Evolutionary conservation across 1,140 invertebrate genomes (phyloP), one percentile per base, ranked within the genome.

Genomic region (Macrotrachela quadricornifera): DNA sequence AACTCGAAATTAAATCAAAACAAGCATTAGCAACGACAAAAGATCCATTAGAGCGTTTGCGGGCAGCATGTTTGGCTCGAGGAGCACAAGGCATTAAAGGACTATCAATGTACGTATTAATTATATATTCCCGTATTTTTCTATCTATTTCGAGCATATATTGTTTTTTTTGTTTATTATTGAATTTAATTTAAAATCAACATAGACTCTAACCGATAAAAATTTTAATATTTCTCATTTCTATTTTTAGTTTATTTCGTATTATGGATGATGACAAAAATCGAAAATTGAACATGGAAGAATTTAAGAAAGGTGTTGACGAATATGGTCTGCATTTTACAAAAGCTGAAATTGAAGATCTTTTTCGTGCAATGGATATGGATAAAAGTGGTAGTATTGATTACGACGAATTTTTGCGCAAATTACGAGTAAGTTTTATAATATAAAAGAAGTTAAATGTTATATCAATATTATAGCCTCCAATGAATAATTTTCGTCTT

Each of bases 31-130:
- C 73, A 30, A 59, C 54, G 13, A 58, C 75, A 17, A 79, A 75
- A 46, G 85, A 91, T 69, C 78, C 82, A 6, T 70, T 90, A 46
- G 84, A 91, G 69, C 81, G 80, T 62, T 64, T 94, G 51, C 75
- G 86, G 45, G 68, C 85, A 45, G 69, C 85, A 18, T 90, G 86
- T 69, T 67, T 95, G 14, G 72, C 81, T 1, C 74, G 86, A 55
- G 88, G 87, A 47, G 80, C 85, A 16, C 77, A 76, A 55, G 87
- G 87, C 38, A 91, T 94, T 59, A 74, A 91, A 59, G 83, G 82
- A 0, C 66, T 92, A 42, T 83, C 80, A 60, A 83, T 80, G 83
- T 85, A 70, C 70, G 65, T 30, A 30, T 2, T 65, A 30, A 15
- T 10, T 4, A 38, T 39, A 10, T 9, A 11, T 3, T 46, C n/a